Percentiles rank a stretch among this genome's conserved stretches.
phyloP scores from a whole-genome alignment of 2,113 vertebrate species.

The Vulpes ferrilata region DNA sequence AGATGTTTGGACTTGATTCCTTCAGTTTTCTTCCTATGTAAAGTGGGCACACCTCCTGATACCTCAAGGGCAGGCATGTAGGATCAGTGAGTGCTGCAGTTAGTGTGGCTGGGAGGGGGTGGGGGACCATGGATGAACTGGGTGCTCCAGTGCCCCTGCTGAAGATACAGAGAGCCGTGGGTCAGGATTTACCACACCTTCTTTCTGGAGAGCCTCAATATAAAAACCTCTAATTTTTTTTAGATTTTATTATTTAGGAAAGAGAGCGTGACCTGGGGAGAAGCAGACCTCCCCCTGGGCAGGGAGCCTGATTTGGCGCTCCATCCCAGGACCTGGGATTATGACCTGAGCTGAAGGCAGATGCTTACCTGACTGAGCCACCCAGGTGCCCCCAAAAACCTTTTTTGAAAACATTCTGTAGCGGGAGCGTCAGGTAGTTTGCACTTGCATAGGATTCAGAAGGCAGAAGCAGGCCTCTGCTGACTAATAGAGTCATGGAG shows the following conservation, averaged over 20 bases:
- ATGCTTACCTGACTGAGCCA: no score
- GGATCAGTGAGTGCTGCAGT: no score
- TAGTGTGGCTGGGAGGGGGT: accelerated
- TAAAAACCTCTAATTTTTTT: background rate
- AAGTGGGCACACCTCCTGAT: no score
- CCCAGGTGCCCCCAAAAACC: no score
- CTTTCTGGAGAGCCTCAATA: background rate
- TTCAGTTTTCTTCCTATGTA: background rate
- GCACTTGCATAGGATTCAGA: background rate
- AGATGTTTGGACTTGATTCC: background rate
- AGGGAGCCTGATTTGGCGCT: no score
- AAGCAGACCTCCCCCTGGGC: no score
- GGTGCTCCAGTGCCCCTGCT: background rate
- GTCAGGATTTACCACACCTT: background rate
- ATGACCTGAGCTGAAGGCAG: no score
- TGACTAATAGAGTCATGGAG: no score
- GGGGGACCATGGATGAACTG: background rate
- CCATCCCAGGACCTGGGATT: no score
- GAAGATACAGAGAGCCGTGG: background rate
- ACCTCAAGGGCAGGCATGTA: background rate
- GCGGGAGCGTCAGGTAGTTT: background rate
- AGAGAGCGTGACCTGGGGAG: no score
- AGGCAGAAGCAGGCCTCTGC: background rate
- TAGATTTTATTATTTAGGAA: no score
- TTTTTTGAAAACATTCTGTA: no score